A percentile compares a stretch with the other conserved stretches of the same genome.
These are phyloP conservation scores for Propithecus coquereli DNA, from an alignment of 2,113 vertebrate species.

Conservation along the genomic window DNA sequence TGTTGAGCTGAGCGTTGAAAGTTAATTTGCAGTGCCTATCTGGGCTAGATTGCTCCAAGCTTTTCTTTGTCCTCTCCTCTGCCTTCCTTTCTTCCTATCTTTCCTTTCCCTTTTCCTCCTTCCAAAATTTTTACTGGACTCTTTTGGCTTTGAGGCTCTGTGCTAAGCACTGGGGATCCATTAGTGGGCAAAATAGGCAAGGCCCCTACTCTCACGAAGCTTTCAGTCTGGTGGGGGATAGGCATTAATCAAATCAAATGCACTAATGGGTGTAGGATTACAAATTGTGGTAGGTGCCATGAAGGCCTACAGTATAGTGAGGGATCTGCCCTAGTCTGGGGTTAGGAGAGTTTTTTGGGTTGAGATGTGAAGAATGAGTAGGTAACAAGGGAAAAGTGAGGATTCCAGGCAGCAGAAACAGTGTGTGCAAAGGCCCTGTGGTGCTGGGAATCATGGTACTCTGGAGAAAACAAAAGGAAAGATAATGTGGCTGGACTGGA, in stretches of 20 bases:
- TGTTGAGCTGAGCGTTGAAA: not conserved
- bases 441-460: not conserved
- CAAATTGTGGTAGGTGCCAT: not conserved
- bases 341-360: not conserved
- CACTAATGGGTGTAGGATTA: not conserved
- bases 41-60: no score
- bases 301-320: not conserved
- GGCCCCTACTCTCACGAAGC: not conserved
- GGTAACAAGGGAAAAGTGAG: not conserved
- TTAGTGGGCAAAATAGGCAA: not conserved
- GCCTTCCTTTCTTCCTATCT: not conserved
- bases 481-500: not conserved
- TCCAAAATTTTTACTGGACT: not conserved
- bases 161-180: not conserved
- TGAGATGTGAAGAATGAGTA: not conserved
- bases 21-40: not conserved
- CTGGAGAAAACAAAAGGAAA: not conserved
- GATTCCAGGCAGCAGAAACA: not conserved
- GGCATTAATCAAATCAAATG: not conserved
- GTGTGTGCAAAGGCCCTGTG: not conserved
- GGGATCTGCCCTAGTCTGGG: not conserved
- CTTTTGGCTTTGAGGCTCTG: not conserved
- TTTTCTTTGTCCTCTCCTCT: not conserved
- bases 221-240: not conserved
- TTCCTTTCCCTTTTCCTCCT: not conserved